Evolutionary conservation across 2,888 invertebrate genomes (phyloP).

Genomic region (Lapara coniferarum): DNA sequence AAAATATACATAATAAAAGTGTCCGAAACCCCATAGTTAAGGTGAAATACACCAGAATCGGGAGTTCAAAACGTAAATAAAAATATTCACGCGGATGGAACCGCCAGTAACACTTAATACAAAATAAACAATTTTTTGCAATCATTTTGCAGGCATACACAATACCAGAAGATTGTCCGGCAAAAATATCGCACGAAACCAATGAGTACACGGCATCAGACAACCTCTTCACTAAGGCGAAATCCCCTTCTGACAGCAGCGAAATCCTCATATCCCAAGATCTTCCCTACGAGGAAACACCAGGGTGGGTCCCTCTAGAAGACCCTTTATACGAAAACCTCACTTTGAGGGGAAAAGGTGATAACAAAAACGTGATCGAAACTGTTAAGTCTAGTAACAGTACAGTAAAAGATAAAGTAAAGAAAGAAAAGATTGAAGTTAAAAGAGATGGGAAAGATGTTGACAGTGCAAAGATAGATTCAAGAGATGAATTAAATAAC

Average conservation of each 20-base stretch:
- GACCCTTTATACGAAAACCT: slow-evolving; percentile 71
- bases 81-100: slow-evolving; percentile 17
- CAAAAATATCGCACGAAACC: slow-evolving; percentile 56
- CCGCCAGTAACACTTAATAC: not conserved
- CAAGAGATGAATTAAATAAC: not conserved
- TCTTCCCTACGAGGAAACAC: slow-evolving; percentile 70
- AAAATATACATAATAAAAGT: no score
- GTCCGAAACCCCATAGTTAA: no score
- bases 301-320: slow-evolving; percentile 72
- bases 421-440: slow-evolving; percentile 26
- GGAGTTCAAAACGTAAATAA: no score
- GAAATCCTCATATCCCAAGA: slow-evolving; percentile 69
- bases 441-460: slow-evolving; percentile 4
- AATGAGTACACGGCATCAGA: slow-evolving; percentile 59
- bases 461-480: not conserved
- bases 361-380: slow-evolving; percentile 18
- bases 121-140: not conserved
- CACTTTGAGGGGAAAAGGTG: slow-evolving; percentile 41
- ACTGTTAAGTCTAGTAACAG: not conserved
- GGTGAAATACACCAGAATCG: no score
- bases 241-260: slow-evolving; percentile 54
- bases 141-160: slow-evolving; percentile 63
- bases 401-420: slow-evolving; percentile 3
- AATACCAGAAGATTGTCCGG: slow-evolving; percentile 75
- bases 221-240: slow-evolving; percentile 67